Conservation (phyloP, 2,888 invertebrate species). For the Drosophila atroscutellata region DNA sequence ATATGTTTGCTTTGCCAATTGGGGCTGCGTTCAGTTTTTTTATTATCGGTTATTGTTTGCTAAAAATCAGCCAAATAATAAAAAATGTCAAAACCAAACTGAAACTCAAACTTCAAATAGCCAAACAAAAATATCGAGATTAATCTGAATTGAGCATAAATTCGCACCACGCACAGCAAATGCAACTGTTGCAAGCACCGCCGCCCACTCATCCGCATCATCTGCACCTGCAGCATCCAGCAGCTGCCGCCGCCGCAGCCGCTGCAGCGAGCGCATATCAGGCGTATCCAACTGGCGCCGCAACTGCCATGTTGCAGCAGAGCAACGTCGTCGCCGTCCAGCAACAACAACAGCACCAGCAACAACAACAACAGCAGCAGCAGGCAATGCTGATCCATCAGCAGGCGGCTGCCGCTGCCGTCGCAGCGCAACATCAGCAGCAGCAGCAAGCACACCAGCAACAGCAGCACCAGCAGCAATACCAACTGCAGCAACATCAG, state of each 20-base stretch:
- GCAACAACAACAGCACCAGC: slow-evolving; percentile 72
- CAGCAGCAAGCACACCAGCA: slow-evolving; percentile 35
- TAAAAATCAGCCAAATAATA: slow-evolving; percentile 40
- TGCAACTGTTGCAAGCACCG: slow-evolving; percentile 84
- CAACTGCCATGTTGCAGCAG: slow-evolving; percentile 70
- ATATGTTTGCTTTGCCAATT: slow-evolving; percentile 37
- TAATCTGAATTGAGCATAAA: slow-evolving; percentile 76
- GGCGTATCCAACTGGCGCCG: slow-evolving; percentile 64
- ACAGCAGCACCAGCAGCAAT: slow-evolving; percentile 66
- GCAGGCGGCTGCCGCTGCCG: slow-evolving; percentile 64
- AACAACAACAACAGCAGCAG: slow-evolving; percentile 60
- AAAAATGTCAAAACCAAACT: slow-evolving; percentile 48
- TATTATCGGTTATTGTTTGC: slow-evolving; percentile 31
- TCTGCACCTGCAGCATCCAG: slow-evolving; percentile 79
- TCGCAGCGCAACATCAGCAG: slow-evolving; percentile 62
- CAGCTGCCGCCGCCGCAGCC: slow-evolving; percentile 63
- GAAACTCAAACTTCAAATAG: slow-evolving; percentile 58
- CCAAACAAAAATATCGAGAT: slow-evolving; percentile 51
- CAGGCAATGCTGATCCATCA: slow-evolving; percentile 64
- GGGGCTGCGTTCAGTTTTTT: slow-evolving; percentile 14
- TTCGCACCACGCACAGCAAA: slow-evolving; percentile 84
- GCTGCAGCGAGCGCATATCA: slow-evolving; percentile 66
- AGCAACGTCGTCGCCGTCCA: slow-evolving; percentile 70
- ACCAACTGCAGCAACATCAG: slow-evolving; percentile 71
- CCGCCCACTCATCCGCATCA: slow-evolving; percentile 82